Conservation (phyloP, 2,797 vertebrate species). For the Cryptoblepharus egeriae region DNA sequence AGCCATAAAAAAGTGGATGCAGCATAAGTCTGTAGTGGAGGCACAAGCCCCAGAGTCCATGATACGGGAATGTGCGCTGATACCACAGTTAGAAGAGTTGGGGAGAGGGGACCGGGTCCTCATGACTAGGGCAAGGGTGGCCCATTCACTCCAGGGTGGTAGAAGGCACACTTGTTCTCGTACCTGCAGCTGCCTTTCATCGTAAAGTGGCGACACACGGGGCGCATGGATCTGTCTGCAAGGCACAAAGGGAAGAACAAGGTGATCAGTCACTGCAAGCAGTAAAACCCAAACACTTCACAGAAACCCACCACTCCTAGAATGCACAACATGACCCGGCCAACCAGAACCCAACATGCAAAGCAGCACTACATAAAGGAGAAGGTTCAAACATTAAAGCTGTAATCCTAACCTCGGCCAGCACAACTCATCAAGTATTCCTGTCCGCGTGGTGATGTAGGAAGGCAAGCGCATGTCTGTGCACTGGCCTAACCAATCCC, state of each 20-base stretch:
- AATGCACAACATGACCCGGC: neutral
- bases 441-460: too few relatives aligned
- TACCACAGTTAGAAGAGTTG: slow-evolving; percentile 13
- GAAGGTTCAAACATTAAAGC: too few relatives aligned
- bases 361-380: neutral
- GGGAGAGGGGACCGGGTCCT: neutral
- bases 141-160: slow-evolving; percentile 93
- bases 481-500: too few relatives aligned
- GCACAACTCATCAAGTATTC: too few relatives aligned
- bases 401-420: too few relatives aligned
- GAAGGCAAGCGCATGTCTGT: too few relatives aligned
- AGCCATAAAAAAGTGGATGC: slow-evolving; percentile 70
- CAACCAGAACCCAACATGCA: neutral
- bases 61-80: slow-evolving; percentile 34
- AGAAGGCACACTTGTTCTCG: slow-evolving; percentile 95
- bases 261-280: slow-evolving; percentile 1
- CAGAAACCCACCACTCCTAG: neutral
- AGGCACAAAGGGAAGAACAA: slow-evolving; percentile 13
- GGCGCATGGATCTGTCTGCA: slow-evolving; percentile 91
- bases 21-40: slow-evolving; percentile 36
- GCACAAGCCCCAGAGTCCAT: slow-evolving; percentile 48
- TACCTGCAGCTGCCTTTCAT: slow-evolving; percentile 96
- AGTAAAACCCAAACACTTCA: neutral
- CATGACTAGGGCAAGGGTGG: slow-evolving; percentile 82
- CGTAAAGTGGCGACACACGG: slow-evolving; percentile 94